Evolutionary conservation across 2,113 vertebrate genomes (phyloP).

Genomic region (Neopipo cinnamomea): DNA sequence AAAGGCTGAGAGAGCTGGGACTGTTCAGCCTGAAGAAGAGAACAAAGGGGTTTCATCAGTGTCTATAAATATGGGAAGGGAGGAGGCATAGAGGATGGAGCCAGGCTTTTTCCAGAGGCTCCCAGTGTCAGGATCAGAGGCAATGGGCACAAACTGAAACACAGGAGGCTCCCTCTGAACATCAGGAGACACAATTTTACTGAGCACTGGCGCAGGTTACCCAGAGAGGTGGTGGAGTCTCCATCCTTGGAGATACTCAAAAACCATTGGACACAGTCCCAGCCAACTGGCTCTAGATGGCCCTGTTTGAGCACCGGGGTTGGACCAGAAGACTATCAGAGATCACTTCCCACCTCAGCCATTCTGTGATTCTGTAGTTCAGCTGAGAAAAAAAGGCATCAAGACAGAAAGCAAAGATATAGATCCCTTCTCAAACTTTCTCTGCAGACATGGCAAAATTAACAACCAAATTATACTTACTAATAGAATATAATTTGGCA

Average conservation of each 20-base stretch:
- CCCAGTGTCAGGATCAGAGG: background rate
- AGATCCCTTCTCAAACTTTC: background rate
- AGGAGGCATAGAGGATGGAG: background rate
- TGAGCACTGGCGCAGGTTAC: background rate
- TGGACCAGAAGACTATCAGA: background rate
- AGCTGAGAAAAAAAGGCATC: background rate
- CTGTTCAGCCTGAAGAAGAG: background rate
- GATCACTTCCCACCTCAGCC: background rate
- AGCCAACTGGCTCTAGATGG: background rate
- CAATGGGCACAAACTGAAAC: background rate
- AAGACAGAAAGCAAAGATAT: background rate
- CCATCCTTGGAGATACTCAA: background rate
- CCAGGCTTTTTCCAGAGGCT: background rate
- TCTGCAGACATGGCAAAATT: background rate
- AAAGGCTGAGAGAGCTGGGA: background rate
- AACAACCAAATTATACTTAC: background rate
- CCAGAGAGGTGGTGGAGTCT: background rate
- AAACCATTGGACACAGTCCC: background rate
- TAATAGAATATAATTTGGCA: background rate
- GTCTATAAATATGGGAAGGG: background rate
- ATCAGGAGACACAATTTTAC: background rate
- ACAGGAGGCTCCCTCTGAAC: background rate
- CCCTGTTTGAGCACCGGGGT: rapidly evolving
- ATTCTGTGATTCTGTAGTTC: background rate
- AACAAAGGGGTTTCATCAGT: background rate